Percentiles rank a stretch among this genome's conserved stretches.
Conservation (phyloP, 2,888 invertebrate genomes). For the Pollenia amentaria region DNA sequence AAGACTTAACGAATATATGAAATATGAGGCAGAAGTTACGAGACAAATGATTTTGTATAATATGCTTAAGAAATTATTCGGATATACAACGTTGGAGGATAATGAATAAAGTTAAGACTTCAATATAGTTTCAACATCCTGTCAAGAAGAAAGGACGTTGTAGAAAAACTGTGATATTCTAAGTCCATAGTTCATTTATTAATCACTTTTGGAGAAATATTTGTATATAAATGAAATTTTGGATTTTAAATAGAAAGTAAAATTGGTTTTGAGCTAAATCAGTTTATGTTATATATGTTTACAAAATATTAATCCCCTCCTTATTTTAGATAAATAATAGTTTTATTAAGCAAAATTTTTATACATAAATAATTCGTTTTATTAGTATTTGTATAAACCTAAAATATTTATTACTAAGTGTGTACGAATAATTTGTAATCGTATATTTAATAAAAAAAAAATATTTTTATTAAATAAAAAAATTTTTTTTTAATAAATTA, state of each 20-base stretch:
- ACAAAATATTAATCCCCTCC: no score
- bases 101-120: slow-evolving; percentile 63
- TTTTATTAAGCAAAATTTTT: no score
- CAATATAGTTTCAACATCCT: background rate
- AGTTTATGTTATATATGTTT: no score
- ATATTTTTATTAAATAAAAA: no score
- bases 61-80: slow-evolving; percentile 81
- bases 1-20: slow-evolving; percentile 80
- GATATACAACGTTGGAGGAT: slow-evolving; percentile 77
- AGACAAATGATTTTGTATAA: slow-evolving; percentile 82
- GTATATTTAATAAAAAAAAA: no score
- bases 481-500: no score
- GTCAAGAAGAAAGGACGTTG: background rate
- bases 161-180: slow-evolving; percentile 52
- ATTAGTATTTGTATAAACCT: no score
- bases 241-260: slow-evolving; percentile 31
- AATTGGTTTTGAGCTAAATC: background rate
- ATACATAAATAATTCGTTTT: no score
- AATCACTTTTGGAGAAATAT: background rate
- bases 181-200: slow-evolving; percentile 53
- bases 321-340: no score
- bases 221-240: slow-evolving; percentile 26
- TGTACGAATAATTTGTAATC: no score
- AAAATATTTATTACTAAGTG: no score
- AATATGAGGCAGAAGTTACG: slow-evolving; percentile 81